These are phyloP conservation scores for Amphipyra tragopoginis DNA, from an alignment of 2,888 invertebrate genomes.

Conservation along the genomic window DNA sequence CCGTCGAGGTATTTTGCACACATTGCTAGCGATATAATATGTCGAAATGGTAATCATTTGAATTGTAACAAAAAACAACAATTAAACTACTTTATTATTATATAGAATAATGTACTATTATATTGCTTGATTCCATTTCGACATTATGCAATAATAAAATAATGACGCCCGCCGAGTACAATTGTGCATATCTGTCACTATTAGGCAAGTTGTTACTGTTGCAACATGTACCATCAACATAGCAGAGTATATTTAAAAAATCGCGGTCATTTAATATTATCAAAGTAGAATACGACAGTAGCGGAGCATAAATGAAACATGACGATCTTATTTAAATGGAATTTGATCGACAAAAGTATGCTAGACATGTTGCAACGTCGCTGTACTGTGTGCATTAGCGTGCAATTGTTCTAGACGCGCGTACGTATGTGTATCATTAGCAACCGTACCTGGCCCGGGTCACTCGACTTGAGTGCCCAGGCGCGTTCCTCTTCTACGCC, in stretches of 20 bases:
- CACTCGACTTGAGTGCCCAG: slow-evolving; percentile 94
- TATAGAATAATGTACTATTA: slow-evolving; percentile 15
- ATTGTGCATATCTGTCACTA: slow-evolving; percentile 63
- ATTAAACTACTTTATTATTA: slow-evolving; percentile 13
- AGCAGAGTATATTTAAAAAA: slow-evolving; percentile 1
- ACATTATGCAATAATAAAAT: slow-evolving; percentile 77
- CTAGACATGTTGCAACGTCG: slow-evolving; percentile 51
- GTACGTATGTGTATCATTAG: slow-evolving; percentile 74
- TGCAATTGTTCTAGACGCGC: slow-evolving; percentile 81
- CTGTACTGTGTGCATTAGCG: slow-evolving; percentile 41
- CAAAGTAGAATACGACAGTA: slow-evolving; percentile 3
- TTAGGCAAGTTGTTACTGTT: slow-evolving; percentile 46
- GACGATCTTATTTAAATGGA: slow-evolving; percentile 9
- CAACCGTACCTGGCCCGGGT: slow-evolving; percentile 95
- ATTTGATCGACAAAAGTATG: background rate
- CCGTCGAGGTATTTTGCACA: slow-evolving; percentile 85
- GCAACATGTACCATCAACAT: slow-evolving; percentile 58
- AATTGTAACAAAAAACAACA: slow-evolving; percentile 1
- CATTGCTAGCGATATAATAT: slow-evolving; percentile 86
- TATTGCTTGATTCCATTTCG: slow-evolving; percentile 71
- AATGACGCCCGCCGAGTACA: slow-evolving; percentile 84
- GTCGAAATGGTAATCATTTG: slow-evolving; percentile 74
- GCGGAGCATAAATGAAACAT: slow-evolving; percentile 3
- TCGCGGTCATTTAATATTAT: background rate
- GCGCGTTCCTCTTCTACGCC: slow-evolving; percentile 90